Conservation (phyloP, 2,888 invertebrate species). For the Petrophora chlorosata region DNA sequence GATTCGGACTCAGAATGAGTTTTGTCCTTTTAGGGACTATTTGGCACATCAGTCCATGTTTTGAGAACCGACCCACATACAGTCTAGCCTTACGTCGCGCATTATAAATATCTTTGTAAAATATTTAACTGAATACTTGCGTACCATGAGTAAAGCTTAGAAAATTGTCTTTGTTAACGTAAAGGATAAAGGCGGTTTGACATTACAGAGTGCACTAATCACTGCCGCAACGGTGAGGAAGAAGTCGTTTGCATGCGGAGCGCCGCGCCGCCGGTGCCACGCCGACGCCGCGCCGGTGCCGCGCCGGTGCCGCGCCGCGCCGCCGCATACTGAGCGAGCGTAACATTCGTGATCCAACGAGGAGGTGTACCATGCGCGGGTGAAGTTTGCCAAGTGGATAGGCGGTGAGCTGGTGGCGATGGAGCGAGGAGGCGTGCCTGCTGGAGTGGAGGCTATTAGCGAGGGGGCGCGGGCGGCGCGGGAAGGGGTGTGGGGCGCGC, state of each 20-base stretch:
- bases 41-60: background rate
- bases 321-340: background rate
- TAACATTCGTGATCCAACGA: background rate
- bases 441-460: constrained; percentile 25
- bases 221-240: background rate
- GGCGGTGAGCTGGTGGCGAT: background rate
- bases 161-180: background rate
- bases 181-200: background rate
- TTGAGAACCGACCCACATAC: background rate
- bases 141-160: too few species aligned
- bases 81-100: background rate
- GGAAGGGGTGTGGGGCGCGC: constrained; percentile 17
- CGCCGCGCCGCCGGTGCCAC: too few species aligned
- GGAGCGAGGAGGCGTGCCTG: constrained; percentile 11
- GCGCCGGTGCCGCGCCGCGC: too few species aligned
- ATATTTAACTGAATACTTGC: background rate
- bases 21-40: background rate
- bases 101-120: background rate
- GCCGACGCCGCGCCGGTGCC: too few species aligned
- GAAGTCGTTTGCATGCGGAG: constrained; percentile 20
- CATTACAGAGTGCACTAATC: background rate
- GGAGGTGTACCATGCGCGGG: background rate
- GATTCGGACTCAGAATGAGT: background rate
- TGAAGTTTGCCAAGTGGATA: too few species aligned
- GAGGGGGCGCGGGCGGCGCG: constrained; percentile 25